A percentile compares a stretch with the other conserved stretches of the same genome.
Evolutionary conservation across 2,113 vertebrate species (phyloP).

Genomic region (Crocuta crocuta): DNA sequence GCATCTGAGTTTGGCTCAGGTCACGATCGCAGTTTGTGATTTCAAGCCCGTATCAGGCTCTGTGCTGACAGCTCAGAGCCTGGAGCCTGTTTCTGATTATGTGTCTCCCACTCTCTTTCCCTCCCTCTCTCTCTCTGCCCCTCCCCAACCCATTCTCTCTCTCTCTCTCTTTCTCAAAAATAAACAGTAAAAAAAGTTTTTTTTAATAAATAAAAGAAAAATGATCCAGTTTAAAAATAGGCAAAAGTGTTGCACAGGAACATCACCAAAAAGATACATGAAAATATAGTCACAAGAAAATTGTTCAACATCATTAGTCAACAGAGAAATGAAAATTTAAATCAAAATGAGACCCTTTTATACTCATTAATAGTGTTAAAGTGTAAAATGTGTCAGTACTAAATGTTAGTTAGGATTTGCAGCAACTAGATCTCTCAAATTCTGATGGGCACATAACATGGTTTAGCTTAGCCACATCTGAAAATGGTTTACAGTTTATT

Average conservation of each 20-base stretch:
- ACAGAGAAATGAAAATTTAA: background rate
- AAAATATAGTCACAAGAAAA: background rate
- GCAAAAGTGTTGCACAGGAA: background rate
- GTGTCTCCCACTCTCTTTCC: background rate
- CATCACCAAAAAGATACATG: background rate
- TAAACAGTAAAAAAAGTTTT: background rate
- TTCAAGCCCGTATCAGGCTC: background rate
- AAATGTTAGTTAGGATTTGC: background rate
- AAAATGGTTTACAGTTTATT: background rate
- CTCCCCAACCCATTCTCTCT: background rate
- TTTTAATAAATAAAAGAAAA: background rate
- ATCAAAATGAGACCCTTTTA: background rate
- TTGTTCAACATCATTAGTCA: background rate
- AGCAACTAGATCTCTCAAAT: background rate
- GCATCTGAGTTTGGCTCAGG: background rate
- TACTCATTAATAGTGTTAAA: background rate
- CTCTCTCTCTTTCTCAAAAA: background rate
- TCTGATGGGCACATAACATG: background rate
- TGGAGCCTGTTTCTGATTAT: too few species aligned
- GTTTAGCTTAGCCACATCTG: background rate
- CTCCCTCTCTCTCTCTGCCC: background rate
- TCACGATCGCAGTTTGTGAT: background rate
- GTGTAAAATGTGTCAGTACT: background rate
- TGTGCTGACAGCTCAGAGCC: too few species aligned
- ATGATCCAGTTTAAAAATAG: background rate